These are phyloP conservation scores for Schizopygopsis malacanthus DNA, from an alignment of 2,797 vertebrate species.

Conservation along the genomic window DNA sequence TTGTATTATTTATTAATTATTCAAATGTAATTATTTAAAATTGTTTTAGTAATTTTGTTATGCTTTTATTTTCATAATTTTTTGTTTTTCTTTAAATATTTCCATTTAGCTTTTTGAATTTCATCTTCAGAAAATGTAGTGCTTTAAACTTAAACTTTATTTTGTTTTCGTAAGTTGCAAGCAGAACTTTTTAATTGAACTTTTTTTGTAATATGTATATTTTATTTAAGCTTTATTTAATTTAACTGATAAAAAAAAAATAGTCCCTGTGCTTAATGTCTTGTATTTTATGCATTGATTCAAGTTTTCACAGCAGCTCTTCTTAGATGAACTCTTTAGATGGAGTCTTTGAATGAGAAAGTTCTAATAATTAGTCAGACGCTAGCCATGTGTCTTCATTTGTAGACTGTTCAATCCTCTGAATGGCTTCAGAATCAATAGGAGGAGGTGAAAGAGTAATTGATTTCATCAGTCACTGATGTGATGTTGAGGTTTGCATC, in stretches of 20 bases:
- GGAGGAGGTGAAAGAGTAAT: conserved; percentile 61
- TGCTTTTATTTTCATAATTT: neutral
- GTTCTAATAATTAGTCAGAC: conserved; percentile 62
- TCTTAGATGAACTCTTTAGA: conserved; percentile 28
- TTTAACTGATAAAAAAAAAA: too few species aligned
- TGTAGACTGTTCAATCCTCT: conserved; percentile 60
- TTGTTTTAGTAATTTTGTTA: neutral
- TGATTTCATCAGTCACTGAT: conserved; percentile 68
- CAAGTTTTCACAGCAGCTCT: neutral
- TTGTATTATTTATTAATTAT: neutral
- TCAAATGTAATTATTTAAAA: neutral
- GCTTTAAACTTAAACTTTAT: neutral
- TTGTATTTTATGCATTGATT: neutral
- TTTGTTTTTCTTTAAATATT: neutral
- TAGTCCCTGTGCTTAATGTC: neutral
- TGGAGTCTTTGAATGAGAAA: conserved; percentile 55
- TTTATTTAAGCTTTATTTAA: neutral
- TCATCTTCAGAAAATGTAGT: neutral
- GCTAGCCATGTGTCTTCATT: conserved; percentile 56
- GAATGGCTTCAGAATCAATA: conserved; percentile 69
- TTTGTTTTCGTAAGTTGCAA: too few species aligned
- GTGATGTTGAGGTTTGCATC: conserved; percentile 45
- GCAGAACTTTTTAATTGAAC: neutral
- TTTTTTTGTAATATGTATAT: neutral
- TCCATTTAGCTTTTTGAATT: neutral